Conservation (phyloP, 2,113 vertebrate species). For the Puntigrus tetrazona region DNA sequence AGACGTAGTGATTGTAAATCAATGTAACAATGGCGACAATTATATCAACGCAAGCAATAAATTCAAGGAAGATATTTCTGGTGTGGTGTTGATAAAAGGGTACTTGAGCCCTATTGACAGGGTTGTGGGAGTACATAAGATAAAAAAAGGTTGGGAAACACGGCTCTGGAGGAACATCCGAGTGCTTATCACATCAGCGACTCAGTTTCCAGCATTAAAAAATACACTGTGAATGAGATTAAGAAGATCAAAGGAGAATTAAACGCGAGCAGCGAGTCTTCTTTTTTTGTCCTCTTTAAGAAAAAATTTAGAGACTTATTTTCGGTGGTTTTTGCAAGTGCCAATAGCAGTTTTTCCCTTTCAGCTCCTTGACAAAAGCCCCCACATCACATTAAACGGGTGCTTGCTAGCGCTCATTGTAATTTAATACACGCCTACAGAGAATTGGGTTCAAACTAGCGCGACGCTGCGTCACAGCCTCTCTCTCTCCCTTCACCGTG, state of each 20-base stretch:
- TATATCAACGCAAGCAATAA: neutral
- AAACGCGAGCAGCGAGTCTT: slow-evolving; percentile 44
- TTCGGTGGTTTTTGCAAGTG: slow-evolving; percentile 57
- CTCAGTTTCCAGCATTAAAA: slow-evolving; percentile 45
- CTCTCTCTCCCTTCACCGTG: slow-evolving; percentile 30
- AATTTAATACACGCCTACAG: slow-evolving; percentile 70
- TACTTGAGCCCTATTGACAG: neutral
- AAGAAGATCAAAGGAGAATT: slow-evolving; percentile 70
- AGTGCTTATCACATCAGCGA: slow-evolving; percentile 47
- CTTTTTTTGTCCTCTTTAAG: slow-evolving; percentile 25
- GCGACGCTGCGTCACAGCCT: slow-evolving; percentile 34
- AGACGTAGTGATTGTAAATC: slow-evolving; percentile 3
- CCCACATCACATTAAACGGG: slow-evolving; percentile 70
- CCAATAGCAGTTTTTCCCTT: slow-evolving; percentile 62
- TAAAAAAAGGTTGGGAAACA: slow-evolving; percentile 15
- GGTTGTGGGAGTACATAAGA: slow-evolving; percentile 4
- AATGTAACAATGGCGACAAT: neutral
- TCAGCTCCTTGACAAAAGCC: slow-evolving; percentile 71
- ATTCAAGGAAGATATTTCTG: neutral
- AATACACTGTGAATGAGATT: slow-evolving; percentile 65
- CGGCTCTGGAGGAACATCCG: slow-evolving; percentile 27
- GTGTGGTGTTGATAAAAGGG: neutral
- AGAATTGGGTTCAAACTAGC: slow-evolving; percentile 68
- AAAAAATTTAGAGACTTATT: slow-evolving; percentile 64
- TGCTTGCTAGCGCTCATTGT: slow-evolving; percentile 71